Percentiles rank a stretch among this genome's conserved stretches.
Evolutionary conservation across 2,797 vertebrate species (phyloP).

Genomic region (Sebastes ruberrimus): DNA sequence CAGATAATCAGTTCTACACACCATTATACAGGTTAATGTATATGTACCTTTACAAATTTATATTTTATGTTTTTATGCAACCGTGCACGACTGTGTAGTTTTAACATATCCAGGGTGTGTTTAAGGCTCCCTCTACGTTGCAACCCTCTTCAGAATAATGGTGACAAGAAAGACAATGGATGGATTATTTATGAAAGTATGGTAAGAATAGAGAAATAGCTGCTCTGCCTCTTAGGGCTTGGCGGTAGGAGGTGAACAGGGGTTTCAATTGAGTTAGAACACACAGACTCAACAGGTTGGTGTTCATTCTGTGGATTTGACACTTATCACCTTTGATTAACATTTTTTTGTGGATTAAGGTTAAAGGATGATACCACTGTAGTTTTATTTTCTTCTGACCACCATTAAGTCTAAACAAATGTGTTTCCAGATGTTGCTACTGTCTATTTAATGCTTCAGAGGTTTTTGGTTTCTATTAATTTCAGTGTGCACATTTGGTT

Average conservation of each 20-base stretch:
- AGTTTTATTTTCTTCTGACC: not conserved
- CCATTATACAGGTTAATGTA: not conserved
- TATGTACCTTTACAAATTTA: not conserved
- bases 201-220: not conserved
- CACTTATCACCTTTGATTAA: not conserved
- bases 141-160: not conserved
- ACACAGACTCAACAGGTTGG: not conserved
- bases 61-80: not conserved
- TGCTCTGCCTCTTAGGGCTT: not conserved
- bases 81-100: not conserved
- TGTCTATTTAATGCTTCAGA: not conserved
- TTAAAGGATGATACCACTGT: not conserved
- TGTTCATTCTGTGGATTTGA: no score
- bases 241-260: not conserved
- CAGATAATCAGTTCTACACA: constrained; percentile 13
- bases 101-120: not conserved
- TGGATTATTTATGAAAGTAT: not conserved
- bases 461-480: not conserved
- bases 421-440: not conserved
- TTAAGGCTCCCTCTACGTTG: not conserved
- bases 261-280: not conserved
- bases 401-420: not conserved
- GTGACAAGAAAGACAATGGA: not conserved
- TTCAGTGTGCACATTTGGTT: not conserved
- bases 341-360: not conserved